Evolutionary conservation across 2,888 invertebrate genomes (phyloP), one percentile per base, ranked within the genome.

Genomic region (Drosophila robusta): DNA sequence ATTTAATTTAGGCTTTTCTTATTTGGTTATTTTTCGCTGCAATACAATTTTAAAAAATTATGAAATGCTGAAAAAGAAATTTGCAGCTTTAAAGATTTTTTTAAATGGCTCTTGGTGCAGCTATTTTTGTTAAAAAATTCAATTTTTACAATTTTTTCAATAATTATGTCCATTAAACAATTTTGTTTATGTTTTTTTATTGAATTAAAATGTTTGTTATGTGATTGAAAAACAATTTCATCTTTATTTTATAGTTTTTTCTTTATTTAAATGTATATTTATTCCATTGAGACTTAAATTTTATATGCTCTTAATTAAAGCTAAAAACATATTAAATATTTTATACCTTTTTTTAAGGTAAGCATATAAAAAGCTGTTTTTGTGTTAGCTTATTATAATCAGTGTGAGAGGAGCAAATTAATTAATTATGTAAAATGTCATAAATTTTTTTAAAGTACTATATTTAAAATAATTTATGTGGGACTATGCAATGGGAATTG

Each of bases 381-480:
- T 26, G 26, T 36, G 4, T 16, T 11, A 24, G 32, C 45, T 16
- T 36, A 47, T 32, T 55, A 45, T 55, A 55, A 34, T 34, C 46
- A 16, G 32, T 2, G 22, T 56, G 36, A 24, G 47, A 36, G 12
- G 34, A 55, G 12, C 49, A 49, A 11, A 56, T 38, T 16, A 38
- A 47, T 47, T 38, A 49, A 56, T 56, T 47, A 56, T 47, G 55
- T 36, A 47, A 47, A 46, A 55, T 55, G 47, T 36, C 26, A 55
- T 3, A 34, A 34, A 2, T 52, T 22, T 34, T 41, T 29, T 41
- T 4, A 4, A 4, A 8, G 2, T 26, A 9, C 1, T 45, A 0
- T 1, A 14, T 14, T 42, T 22, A 1, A 16, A 24, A 14, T 16
- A 8, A 44, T 24, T 34, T 14, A 3, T 34, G 8, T 11, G 34